A percentile compares a stretch with the other conserved stretches of the same genome.
Conservation (phyloP, 1,140 invertebrate species). For the Sweltsa coloradensis region DNA sequence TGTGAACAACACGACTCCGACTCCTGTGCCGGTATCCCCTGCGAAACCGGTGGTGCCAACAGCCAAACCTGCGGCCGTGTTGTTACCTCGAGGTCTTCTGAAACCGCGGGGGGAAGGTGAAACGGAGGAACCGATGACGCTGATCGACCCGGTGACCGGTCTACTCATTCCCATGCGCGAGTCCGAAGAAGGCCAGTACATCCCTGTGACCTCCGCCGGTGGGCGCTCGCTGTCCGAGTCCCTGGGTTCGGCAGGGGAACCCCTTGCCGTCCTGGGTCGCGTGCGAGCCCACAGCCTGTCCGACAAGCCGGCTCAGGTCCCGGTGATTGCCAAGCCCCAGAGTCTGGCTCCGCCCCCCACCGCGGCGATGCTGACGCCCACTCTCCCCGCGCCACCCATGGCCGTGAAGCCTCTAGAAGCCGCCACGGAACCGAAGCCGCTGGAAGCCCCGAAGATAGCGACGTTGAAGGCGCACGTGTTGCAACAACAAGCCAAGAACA, state of each 20-base stretch:
- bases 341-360: no score
- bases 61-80: constrained; percentile 23
- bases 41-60: not conserved
- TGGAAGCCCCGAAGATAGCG: not conserved
- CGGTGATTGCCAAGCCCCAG: no score
- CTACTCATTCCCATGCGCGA: constrained; percentile 56
- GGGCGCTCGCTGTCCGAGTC: no score
- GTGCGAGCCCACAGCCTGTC: no score
- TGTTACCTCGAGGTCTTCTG: not conserved
- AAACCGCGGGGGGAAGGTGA: constrained; percentile 26
- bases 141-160: constrained; percentile 67
- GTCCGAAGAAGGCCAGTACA: constrained; percentile 57
- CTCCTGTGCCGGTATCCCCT: not conserved
- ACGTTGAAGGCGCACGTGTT: constrained; percentile 11
- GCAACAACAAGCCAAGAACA: constrained; percentile 2
- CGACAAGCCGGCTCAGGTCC: no score
- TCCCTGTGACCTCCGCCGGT: constrained; percentile 37
- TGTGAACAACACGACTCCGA: not conserved
- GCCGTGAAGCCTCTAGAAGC: no score
- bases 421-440: no score
- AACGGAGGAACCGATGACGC: constrained; percentile 38
- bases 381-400: no score
- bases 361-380: no score
- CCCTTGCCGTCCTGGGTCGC: no score
- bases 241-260: no score